These are phyloP conservation scores for Amyelois transitella DNA, from an alignment of 1,140 invertebrate species.

Conservation along the genomic window DNA sequence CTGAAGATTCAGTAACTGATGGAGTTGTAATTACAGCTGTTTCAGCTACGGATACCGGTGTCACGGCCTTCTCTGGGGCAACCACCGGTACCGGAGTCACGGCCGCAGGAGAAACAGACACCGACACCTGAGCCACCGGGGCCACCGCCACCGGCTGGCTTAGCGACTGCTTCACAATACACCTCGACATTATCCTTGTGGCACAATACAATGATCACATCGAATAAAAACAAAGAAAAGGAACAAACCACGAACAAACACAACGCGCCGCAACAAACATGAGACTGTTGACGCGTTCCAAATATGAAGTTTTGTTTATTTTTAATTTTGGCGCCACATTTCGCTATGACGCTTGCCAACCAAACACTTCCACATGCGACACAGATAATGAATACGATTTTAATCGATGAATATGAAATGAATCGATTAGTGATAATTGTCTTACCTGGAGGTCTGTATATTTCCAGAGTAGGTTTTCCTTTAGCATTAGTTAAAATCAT, in stretches of 20 bases:
- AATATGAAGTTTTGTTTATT: slow-evolving; percentile 70
- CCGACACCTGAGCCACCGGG: slow-evolving; percentile 19
- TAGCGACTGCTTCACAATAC: slow-evolving; percentile 61
- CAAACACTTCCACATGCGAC: slow-evolving; percentile 22
- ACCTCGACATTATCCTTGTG: slow-evolving; percentile 49
- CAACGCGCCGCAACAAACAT: slow-evolving; percentile 50
- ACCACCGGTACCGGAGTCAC: slow-evolving; percentile 3
- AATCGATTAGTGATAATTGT: slow-evolving; percentile 7
- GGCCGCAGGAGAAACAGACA: not conserved
- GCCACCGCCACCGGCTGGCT: slow-evolving; percentile 37
- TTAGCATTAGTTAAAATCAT: slow-evolving; percentile 75
- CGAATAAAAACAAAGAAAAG: slow-evolving; percentile 17
- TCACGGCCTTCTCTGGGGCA: slow-evolving; percentile 4
- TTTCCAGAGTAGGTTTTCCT: slow-evolving; percentile 88
- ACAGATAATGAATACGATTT: slow-evolving; percentile 9
- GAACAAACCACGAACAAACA: slow-evolving; percentile 28
- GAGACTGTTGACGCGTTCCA: slow-evolving; percentile 64
- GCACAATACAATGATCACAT: slow-evolving; percentile 29
- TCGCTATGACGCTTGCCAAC: slow-evolving; percentile 45
- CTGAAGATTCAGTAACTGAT: slow-evolving; percentile 34
- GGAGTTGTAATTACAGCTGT: slow-evolving; percentile 15
- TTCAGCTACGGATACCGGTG: slow-evolving; percentile 12
- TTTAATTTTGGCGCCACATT: slow-evolving; percentile 71
- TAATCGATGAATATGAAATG: slow-evolving; percentile 4
- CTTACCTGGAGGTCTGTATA: slow-evolving; percentile 90